phyloP scores from a whole-genome alignment of 2,888 invertebrate species.

The Nomada goodeniana region DNA sequence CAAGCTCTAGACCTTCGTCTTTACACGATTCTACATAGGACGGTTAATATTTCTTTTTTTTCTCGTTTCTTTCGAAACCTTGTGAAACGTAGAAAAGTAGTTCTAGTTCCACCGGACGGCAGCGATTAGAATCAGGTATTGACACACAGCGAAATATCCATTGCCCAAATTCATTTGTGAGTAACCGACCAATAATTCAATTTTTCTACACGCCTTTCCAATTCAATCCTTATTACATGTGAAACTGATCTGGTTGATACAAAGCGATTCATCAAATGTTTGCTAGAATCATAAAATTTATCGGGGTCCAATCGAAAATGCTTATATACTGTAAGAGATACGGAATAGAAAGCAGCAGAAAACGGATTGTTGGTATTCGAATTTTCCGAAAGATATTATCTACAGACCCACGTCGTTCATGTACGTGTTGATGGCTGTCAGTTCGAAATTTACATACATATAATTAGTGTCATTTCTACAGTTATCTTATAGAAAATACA shows the following conservation, averaged over 20 bases:
- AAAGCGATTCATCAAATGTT: too few relatives aligned
- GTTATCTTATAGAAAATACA: too few relatives aligned
- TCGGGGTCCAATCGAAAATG: too few relatives aligned
- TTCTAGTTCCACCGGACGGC: constrained; percentile 21
- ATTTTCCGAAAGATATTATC: too few relatives aligned
- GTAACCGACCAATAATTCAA: background rate
- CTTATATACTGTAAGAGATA: too few relatives aligned
- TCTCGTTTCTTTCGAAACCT: constrained; percentile 7
- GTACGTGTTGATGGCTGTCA: too few relatives aligned
- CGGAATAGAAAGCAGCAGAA: too few relatives aligned
- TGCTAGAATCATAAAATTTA: too few relatives aligned
- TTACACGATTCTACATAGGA: background rate
- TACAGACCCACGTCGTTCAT: too few relatives aligned
- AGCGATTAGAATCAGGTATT: background rate
- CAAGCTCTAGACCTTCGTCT: constrained; percentile 20
- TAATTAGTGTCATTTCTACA: too few relatives aligned
- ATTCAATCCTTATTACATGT: background rate
- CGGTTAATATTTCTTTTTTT: background rate
- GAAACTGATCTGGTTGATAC: background rate
- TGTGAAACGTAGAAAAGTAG: constrained; percentile 7
- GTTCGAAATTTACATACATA: too few relatives aligned
- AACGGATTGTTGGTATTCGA: too few relatives aligned
- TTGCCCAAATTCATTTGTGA: background rate
- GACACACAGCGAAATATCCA: background rate
- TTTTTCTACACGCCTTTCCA: background rate